These are phyloP conservation scores for Nothocercus nigrocapillus DNA, from an alignment of 2,113 vertebrate genomes.

Conservation along the genomic window DNA sequence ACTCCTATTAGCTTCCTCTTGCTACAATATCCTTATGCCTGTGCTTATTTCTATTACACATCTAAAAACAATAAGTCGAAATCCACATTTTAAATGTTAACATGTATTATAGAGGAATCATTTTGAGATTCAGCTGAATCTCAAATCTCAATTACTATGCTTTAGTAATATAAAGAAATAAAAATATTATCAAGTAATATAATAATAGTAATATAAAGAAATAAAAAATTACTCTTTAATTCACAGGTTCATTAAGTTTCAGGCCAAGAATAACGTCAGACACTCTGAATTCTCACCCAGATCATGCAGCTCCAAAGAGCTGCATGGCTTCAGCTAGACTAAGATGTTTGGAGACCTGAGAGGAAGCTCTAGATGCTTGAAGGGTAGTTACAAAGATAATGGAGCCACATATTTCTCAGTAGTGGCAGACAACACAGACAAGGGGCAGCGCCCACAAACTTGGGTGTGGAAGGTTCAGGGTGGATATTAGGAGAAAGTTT, in stretches of 20 bases:
- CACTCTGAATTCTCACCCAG: background rate
- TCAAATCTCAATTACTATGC: no score
- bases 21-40: background rate
- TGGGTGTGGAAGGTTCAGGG: fast-evolving
- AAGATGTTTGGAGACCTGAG: fast-evolving
- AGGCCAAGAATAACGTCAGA: background rate
- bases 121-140: background rate
- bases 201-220: no score
- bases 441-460: background rate
- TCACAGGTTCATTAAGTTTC: background rate
- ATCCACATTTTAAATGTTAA: background rate
- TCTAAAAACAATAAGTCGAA: background rate
- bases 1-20: background rate
- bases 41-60: background rate
- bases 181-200: no score
- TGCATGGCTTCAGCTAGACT: background rate
- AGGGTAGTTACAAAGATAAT: background rate
- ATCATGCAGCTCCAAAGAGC: background rate
- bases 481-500: background rate
- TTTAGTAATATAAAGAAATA: background rate
- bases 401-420: background rate
- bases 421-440: background rate
- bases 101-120: background rate
- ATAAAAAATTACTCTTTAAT: background rate
- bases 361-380: background rate